Conservation (phyloP, 2,113 vertebrate species). For the Antidorcas marsupialis region DNA sequence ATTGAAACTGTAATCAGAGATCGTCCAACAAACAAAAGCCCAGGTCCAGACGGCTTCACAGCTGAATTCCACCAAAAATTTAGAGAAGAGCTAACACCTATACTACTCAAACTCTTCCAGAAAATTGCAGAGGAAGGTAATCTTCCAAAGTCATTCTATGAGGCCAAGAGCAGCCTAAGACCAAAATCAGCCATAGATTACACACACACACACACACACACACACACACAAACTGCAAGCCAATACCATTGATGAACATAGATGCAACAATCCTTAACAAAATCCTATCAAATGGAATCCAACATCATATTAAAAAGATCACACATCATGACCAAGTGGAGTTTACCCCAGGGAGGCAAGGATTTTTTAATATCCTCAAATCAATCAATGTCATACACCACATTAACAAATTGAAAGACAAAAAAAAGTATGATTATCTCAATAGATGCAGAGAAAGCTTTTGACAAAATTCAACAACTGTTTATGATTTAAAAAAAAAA, state of each 20-base stretch:
- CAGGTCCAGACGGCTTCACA: not conserved
- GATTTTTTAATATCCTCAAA: not conserved
- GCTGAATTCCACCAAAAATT: not conserved
- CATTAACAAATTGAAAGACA: not conserved
- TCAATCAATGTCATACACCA: not conserved
- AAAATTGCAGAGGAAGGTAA: not conserved
- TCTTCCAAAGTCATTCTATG: not conserved
- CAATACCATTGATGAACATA: not conserved
- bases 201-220: not conserved
- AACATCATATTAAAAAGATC: not conserved
- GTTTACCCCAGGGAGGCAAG: not conserved
- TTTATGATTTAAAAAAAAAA: not conserved
- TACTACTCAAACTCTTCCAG: not conserved
- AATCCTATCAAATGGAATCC: not conserved
- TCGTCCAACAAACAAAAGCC: not conserved
- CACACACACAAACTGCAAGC: not conserved
- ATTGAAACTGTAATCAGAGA: not conserved
- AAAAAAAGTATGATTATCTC: not conserved
- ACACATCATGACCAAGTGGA: not conserved
- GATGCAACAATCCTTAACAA: not conserved
- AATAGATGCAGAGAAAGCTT: not conserved
- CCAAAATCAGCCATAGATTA: not conserved
- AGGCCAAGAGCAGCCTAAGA: not conserved
- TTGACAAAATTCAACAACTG: not conserved
- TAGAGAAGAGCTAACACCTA: not conserved